A percentile compares a stretch with the other conserved stretches of the same genome.
phyloP scores from a whole-genome alignment of 2,797 vertebrate species.

The Coregonus ussuriensis region DNA sequence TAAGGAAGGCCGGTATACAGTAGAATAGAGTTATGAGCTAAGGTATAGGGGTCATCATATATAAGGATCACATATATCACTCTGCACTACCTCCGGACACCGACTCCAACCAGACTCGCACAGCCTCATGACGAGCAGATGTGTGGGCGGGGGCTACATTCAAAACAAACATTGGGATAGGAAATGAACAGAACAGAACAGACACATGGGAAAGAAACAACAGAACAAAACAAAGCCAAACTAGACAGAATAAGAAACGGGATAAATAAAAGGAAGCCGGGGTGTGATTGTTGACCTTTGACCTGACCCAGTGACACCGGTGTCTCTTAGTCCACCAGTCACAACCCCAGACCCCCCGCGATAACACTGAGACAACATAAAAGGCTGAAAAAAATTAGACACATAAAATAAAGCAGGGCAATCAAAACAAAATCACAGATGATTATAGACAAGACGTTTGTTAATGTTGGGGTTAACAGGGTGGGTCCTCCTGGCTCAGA shows the following conservation, averaged over 20 bases:
- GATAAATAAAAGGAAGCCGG: constrained; percentile 37
- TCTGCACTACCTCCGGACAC: constrained; percentile 95
- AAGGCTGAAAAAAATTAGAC: constrained; percentile 62
- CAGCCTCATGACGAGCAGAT: constrained; percentile 89
- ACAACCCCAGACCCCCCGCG: constrained; percentile 43
- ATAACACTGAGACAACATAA: constrained; percentile 44
- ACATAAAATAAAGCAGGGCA: constrained; percentile 43
- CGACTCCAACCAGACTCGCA: constrained; percentile 98
- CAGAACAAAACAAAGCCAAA: constrained; percentile 40
- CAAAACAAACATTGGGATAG: constrained; percentile 65
- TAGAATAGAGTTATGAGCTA: constrained; percentile 50
- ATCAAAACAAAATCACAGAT: constrained; percentile 49
- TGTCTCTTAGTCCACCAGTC: constrained; percentile 20
- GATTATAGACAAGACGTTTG: constrained; percentile 51
- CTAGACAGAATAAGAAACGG: constrained; percentile 58
- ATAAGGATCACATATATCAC: constrained; percentile 17
- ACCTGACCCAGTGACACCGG: constrained; percentile 13
- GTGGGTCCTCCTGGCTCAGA: constrained; percentile 39
- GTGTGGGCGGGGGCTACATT: constrained; percentile 89
- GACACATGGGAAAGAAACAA: constrained; percentile 30
- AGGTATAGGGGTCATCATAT: constrained; percentile 31
- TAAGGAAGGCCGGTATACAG: constrained; percentile 39
- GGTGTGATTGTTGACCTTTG: constrained; percentile 37
- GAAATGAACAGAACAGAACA: constrained; percentile 55
- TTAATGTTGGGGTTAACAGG: constrained; percentile 45